Conservation (phyloP, 2,888 invertebrate genomes). For the Phalera bucephala region DNA sequence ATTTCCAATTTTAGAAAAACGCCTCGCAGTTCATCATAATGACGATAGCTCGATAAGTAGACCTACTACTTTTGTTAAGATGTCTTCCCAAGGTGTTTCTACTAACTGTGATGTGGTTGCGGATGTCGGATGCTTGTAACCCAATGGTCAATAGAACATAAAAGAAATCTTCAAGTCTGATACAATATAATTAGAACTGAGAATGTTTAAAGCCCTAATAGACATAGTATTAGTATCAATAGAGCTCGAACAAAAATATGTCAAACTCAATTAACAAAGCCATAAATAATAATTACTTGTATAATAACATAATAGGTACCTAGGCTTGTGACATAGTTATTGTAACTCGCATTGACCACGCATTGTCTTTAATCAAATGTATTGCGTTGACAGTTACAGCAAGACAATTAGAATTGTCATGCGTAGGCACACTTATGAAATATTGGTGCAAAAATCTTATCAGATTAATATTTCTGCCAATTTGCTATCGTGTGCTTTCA, state of each 20-base stretch:
- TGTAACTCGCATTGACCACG: conserved; percentile 2
- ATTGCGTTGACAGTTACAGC: conserved; percentile 1
- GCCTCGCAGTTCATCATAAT: too few species aligned
- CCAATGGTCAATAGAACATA: too few species aligned
- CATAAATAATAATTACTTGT: conserved; percentile 29
- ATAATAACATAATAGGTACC: conserved; percentile 9
- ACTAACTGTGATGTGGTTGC: too few species aligned
- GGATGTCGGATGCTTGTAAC: too few species aligned
- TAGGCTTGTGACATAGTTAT: conserved; percentile 6
- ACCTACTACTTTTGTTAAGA: too few species aligned
- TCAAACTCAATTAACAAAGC: conserved; percentile 30
- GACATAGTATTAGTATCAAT: conserved; percentile 13
- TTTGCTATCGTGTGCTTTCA: too few species aligned
- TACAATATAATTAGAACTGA: neutral
- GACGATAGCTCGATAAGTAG: too few species aligned
- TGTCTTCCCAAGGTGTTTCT: too few species aligned
- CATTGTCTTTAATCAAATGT: conserved; percentile 1
- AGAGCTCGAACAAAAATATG: conserved; percentile 17
- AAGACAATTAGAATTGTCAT: conserved; percentile 2
- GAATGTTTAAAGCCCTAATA: neutral
- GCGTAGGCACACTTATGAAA: neutral
- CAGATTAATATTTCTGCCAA: too few species aligned
- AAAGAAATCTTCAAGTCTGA: too few species aligned
- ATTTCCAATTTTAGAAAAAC: too few species aligned
- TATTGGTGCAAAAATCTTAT: neutral